A percentile compares a stretch with the other conserved stretches of the same genome.
Evolutionary conservation across 2,888 invertebrate genomes (phyloP).

Genomic region (Caenorhabditis auriculariae): DNA sequence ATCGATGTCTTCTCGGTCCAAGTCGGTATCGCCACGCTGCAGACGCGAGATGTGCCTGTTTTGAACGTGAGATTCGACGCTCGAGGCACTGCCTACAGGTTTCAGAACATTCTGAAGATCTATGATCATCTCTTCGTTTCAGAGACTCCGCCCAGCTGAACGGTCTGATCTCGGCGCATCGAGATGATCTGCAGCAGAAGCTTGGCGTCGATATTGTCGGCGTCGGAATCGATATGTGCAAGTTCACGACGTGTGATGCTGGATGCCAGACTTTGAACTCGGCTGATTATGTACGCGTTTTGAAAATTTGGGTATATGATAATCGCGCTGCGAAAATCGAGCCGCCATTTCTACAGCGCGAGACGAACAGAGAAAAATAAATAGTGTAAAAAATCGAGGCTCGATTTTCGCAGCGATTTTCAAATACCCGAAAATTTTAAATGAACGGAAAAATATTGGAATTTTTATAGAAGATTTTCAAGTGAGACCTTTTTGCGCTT

Average conservation of each 20-base stretch:
- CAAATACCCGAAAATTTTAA: too few relatives aligned
- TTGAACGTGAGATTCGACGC: slow-evolving; percentile 60
- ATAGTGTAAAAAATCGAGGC: too few relatives aligned
- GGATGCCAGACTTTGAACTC: slow-evolving; percentile 57
- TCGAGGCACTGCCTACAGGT: slow-evolving; percentile 34
- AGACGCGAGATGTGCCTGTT: slow-evolving; percentile 44
- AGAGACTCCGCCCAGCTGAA: slow-evolving; percentile 91
- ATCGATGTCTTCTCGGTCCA: slow-evolving; percentile 97
- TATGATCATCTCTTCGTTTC: slow-evolving; percentile 62
- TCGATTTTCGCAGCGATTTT: too few relatives aligned
- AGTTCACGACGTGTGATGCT: slow-evolving; percentile 60
- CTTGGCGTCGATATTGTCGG: slow-evolving; percentile 53
- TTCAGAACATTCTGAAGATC: too few relatives aligned
- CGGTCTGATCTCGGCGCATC: slow-evolving; percentile 80
- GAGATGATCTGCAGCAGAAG: slow-evolving; percentile 74
- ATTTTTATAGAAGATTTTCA: too few relatives aligned
- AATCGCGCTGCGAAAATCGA: too few relatives aligned
- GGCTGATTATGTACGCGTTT: slow-evolving; percentile 46
- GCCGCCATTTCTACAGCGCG: too few relatives aligned
- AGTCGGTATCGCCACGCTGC: slow-evolving; percentile 52
- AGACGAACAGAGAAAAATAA: too few relatives aligned
- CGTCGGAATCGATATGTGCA: slow-evolving; percentile 81
- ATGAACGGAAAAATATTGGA: too few relatives aligned
- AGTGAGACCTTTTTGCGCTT: too few relatives aligned
- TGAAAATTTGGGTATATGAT: too few relatives aligned